A percentile compares a stretch with the other conserved stretches of the same genome.
These are phyloP conservation scores for Phocoena phocoena DNA, from an alignment of 2,113 vertebrate genomes.

Conservation along the genomic window DNA sequence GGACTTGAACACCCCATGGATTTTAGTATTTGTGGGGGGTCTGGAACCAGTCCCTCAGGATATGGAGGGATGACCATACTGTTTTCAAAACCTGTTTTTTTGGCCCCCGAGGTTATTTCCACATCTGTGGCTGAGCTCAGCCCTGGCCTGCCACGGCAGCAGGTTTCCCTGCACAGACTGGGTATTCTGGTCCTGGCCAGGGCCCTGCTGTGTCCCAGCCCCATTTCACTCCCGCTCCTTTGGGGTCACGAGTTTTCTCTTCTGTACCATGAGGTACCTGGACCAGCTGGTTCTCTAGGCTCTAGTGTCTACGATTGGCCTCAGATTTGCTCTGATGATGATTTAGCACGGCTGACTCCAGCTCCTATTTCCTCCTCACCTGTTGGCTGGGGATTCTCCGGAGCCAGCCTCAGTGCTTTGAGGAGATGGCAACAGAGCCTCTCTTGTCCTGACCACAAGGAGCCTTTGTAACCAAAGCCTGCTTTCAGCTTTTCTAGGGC, in stretches of 20 bases:
- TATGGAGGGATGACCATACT: not conserved
- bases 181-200: not conserved
- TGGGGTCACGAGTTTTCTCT: not conserved
- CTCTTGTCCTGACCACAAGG: constrained; percentile 48
- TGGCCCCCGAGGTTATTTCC: not conserved
- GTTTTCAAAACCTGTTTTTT: not conserved
- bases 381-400: not conserved
- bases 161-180: not conserved
- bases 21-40: not conserved
- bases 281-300: not conserved
- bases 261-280: not conserved
- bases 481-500: not conserved
- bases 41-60: not conserved
- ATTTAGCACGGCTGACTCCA: not conserved
- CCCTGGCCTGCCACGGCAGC: not conserved
- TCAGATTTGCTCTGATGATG: not conserved
- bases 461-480: constrained; percentile 42
- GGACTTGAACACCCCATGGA: not conserved
- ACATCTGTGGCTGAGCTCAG: not conserved
- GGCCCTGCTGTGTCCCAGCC: not conserved
- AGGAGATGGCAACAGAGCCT: constrained; percentile 36
- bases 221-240: not conserved
- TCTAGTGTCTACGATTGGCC: accelerated
- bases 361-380: not conserved
- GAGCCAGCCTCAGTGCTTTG: not conserved